These are phyloP conservation scores for Mamestra configurata DNA, from an alignment of 1,140 invertebrate genomes.

Conservation along the genomic window DNA sequence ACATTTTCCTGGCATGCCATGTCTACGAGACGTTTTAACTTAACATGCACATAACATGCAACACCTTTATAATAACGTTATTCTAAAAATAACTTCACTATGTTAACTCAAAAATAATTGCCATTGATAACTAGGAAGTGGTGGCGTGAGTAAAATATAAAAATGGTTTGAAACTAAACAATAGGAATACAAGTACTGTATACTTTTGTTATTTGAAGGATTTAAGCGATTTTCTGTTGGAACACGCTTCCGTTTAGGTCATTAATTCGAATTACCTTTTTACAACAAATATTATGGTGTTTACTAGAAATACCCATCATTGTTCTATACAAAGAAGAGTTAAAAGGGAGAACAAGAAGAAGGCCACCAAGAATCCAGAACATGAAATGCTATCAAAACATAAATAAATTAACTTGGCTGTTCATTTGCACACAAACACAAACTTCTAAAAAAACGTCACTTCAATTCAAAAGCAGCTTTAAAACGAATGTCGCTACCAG, in stretches of 20 bases:
- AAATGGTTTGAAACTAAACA: not conserved
- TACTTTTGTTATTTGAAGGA: not conserved
- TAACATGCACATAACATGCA: not conserved
- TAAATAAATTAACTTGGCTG: not conserved
- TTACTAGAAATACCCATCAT: too few species aligned
- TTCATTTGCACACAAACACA: conserved; percentile 14
- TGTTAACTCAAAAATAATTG: not conserved
- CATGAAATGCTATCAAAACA: not conserved
- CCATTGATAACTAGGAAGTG: conserved; percentile 31
- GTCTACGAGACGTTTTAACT: not conserved
- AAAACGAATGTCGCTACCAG: conserved; percentile 25
- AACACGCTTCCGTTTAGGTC: not conserved
- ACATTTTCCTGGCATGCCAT: not conserved
- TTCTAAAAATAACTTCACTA: conserved; percentile 18
- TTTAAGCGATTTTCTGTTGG: not conserved
- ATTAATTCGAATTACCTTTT: not conserved
- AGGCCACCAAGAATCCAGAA: too few species aligned
- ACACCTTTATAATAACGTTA: not conserved
- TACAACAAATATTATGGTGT: too few species aligned
- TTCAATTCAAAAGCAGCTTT: conserved; percentile 6
- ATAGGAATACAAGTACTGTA: not conserved
- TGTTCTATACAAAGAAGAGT: too few species aligned
- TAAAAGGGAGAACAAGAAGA: too few species aligned
- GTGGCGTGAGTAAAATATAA: conserved; percentile 12
- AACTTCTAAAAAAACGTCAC: conserved; percentile 14